Percentiles rank a stretch among this genome's conserved stretches.
Conservation (phyloP, 2,113 vertebrate genomes). For the Anoura caudifer region DNA sequence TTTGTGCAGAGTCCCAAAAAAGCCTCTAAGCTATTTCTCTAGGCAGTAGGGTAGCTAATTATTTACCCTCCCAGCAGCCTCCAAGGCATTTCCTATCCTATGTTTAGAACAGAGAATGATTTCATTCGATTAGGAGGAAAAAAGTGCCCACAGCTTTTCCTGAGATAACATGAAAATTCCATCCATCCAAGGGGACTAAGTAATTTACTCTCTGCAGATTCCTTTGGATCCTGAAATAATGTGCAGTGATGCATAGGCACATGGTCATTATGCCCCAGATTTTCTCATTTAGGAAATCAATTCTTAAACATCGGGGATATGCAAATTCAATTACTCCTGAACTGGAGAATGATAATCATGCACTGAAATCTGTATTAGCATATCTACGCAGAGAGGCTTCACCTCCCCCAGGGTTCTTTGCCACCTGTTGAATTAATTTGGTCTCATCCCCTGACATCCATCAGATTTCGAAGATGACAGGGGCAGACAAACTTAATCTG, state of each 20-base stretch:
- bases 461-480: conserved; percentile 40
- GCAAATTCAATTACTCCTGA: conserved; percentile 80
- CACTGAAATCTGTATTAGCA: conserved; percentile 54
- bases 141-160: conserved; percentile 67
- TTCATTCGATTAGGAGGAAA: conserved; percentile 71
- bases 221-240: conserved; percentile 76
- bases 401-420: conserved; percentile 26
- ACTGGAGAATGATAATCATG: conserved; percentile 70
- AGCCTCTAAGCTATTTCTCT: conserved; percentile 81
- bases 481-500: conserved; percentile 55
- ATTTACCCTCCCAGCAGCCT: conserved; percentile 80
- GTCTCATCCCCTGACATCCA: conserved; percentile 46
- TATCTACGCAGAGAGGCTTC: conserved; percentile 2
- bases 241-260: conserved; percentile 61
- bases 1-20: conserved; percentile 80
- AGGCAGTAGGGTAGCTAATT: conserved; percentile 82
- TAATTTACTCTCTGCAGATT: conserved; percentile 75
- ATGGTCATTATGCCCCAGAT: conserved; percentile 75
- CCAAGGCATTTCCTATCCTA: conserved; percentile 77
- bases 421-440: conserved; percentile 73
- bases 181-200: conserved; percentile 74
- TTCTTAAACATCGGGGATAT: conserved; percentile 79
- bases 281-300: conserved; percentile 81
- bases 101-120: conserved; percentile 75
- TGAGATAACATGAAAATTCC: conserved; percentile 76